phyloP scores from a whole-genome alignment of 2,797 vertebrate species.

The Alca torda region DNA sequence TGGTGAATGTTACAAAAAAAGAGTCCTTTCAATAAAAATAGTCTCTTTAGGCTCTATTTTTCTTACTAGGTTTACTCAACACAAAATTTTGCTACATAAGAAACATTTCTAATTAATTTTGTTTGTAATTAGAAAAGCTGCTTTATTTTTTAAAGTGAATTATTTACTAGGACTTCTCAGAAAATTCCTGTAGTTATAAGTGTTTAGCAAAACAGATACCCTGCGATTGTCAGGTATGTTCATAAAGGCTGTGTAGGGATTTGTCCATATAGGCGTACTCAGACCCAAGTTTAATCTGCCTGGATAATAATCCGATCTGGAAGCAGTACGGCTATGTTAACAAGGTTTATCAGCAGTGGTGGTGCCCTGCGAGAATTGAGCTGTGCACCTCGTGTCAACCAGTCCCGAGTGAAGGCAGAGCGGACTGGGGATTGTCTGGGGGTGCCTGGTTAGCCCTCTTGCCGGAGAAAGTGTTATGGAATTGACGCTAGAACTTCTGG shows the following conservation, averaged over 20 bases:
- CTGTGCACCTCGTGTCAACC: background rate
- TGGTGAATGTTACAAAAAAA: background rate
- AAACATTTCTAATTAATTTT: background rate
- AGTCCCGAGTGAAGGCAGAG: background rate
- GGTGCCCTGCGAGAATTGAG: background rate
- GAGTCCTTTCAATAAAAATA: background rate
- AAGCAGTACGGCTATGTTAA: background rate
- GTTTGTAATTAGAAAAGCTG: background rate
- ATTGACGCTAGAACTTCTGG: background rate
- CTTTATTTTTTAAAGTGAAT: background rate
- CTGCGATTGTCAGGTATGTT: background rate
- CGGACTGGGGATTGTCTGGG: background rate
- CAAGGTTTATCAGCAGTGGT: background rate
- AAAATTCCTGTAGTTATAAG: background rate
- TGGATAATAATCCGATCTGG: background rate
- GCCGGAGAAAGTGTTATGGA: background rate
- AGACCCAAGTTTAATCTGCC: background rate
- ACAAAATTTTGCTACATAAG: background rate
- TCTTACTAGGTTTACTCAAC: background rate
- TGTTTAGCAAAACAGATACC: background rate
- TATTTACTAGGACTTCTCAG: background rate
- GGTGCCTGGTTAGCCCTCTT: background rate
- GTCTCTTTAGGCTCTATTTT: background rate
- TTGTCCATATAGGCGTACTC: background rate
- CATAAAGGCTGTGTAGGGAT: background rate